These are phyloP conservation scores for Acanthopagrus latus DNA, from an alignment of 2,797 vertebrate genomes.

Conservation along the genomic window DNA sequence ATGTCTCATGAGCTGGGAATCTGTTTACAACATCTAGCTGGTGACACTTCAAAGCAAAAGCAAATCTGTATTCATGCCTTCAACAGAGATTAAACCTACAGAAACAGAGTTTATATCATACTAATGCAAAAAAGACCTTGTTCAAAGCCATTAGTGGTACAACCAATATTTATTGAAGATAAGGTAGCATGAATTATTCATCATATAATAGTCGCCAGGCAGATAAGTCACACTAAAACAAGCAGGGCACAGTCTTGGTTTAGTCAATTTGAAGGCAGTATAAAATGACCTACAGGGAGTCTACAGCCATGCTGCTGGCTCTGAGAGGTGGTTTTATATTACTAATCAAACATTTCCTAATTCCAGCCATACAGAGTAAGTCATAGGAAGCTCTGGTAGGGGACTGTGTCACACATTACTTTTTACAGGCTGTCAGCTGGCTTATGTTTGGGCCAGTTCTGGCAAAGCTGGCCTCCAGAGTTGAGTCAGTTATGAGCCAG, in stretches of 20 bases:
- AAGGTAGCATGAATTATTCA: conserved; percentile 26
- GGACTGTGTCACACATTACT: too few species aligned
- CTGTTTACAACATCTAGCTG: conserved; percentile 22
- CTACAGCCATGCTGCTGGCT: not conserved
- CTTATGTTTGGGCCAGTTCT: too few species aligned
- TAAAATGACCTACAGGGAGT: not conserved
- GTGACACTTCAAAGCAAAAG: not conserved
- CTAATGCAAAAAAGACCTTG: not conserved
- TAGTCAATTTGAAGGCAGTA: conserved; percentile 1
- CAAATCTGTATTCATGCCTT: not conserved
- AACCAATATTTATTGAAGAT: conserved; percentile 15
- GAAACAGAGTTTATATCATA: not conserved
- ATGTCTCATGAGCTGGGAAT: conserved; percentile 15
- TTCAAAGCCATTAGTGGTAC: not conserved
- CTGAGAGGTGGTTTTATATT: not conserved
- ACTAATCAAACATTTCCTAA: too few species aligned
- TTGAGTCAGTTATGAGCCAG: too few species aligned
- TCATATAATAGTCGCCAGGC: not conserved
- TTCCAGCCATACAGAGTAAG: too few species aligned
- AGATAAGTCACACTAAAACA: not conserved
- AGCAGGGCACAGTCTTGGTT: conserved; percentile 10
- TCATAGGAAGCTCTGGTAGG: too few species aligned
- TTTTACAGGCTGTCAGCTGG: too few species aligned
- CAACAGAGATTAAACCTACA: not conserved
- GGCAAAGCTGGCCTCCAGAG: too few species aligned